A percentile compares a stretch with the other conserved stretches of the same genome.
phyloP scores from a whole-genome alignment of 2,888 invertebrate genomes.

The Prosapia bicincta region DNA sequence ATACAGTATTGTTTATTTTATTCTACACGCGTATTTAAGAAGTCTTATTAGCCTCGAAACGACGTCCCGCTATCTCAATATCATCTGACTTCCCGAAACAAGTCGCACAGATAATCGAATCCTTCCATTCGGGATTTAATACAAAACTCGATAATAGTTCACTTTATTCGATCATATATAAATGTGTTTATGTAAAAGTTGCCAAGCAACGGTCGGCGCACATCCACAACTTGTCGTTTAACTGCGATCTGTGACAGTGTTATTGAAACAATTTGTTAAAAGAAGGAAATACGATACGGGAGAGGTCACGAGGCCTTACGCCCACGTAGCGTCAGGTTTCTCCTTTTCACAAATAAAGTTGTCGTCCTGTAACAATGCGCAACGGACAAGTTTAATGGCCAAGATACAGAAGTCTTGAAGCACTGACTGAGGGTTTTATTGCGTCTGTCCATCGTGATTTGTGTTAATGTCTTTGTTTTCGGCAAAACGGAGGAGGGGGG shows the following conservation, averaged over 20 bases:
- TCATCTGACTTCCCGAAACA: no score
- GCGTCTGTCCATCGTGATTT: conserved; percentile 21
- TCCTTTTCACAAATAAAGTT: conserved; percentile 2
- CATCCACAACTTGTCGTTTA: background rate
- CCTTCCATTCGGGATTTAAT: background rate
- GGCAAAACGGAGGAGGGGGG: background rate
- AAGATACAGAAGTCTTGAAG: background rate
- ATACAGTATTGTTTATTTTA: no score
- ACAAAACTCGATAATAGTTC: background rate
- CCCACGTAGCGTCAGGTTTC: background rate
- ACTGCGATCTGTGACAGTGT: background rate
- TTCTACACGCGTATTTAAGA: no score
- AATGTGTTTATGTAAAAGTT: background rate
- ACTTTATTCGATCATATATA: background rate
- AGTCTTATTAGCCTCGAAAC: no score
- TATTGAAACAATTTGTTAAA: conserved; percentile 2
- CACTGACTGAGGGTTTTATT: conserved; percentile 16
- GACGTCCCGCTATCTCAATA: no score
- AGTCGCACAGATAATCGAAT: background rate
- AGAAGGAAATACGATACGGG: background rate
- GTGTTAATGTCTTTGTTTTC: conserved; percentile 25
- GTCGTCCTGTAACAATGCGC: background rate
- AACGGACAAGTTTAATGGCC: background rate
- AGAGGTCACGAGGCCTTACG: background rate
- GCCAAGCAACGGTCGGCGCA: background rate